Evolutionary conservation across 2,888 invertebrate species (phyloP), one percentile per base, ranked within the genome.

Genomic region (Allophyes oxyacanthae): DNA sequence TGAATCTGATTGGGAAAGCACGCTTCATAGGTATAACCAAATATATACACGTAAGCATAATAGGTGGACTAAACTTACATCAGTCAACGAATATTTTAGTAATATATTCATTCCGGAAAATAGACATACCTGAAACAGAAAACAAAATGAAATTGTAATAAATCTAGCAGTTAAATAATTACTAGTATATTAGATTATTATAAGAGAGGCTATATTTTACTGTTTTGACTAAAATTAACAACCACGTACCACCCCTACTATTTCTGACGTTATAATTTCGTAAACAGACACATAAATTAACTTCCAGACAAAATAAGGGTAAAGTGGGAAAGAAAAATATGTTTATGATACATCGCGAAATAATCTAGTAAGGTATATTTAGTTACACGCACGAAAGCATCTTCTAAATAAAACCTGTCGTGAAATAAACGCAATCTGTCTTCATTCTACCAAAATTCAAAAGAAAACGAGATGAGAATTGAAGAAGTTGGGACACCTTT

Each of bases 251-350:
- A 20, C 33, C 52, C 36, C 52, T 55, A 49, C n/a, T n/a, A n/a
- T n/a, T 38, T 52, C 44, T 43, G 59, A 49, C 37, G 54, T 55
- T 60, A 56, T 74, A 65, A 53, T 60, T 45, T 43, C 34, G 45
- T 42, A 57, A 72, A 72, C 67, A 75, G 60, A 58, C 42, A 59
- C 60, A 75, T 73, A 68, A 68, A 75, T 62, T 53, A 5, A 20
- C 26, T 57, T 44, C 20, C 15, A 33, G 28, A 44, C 45, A 68
- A 59, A 68, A 72, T 46, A 53, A 52, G 54, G 67, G 32, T 61
- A 46, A 64, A 51, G 51, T 48, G 46, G 43, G 9, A 10, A 51
- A 26, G 28, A 38, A 55, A 37, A 53, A 36, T 5, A 44, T 61
- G 53, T 67, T 63, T 63, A 64, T 72, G 59, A 50, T 55, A 36